Evolutionary conservation across 2,888 invertebrate genomes (phyloP), one percentile per base, ranked within the genome.

Genomic region (Agrypnus murinus): DNA sequence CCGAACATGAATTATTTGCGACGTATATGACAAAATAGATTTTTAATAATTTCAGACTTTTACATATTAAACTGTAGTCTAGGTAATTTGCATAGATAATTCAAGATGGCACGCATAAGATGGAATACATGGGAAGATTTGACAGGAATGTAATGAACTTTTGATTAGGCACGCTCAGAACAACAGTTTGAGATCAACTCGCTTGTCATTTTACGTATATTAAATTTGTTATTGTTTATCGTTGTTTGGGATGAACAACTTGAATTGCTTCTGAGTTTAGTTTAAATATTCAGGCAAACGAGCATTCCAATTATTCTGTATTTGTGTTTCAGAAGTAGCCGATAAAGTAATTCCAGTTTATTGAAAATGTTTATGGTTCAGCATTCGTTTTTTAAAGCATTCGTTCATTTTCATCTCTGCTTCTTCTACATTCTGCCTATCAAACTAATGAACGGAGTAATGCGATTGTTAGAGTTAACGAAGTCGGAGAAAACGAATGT

Each of bases 391-490:
- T 46, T 17, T 17, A 46, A 46, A 46, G 46, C 15, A 46, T 25
- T 46, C 46, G 46, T n/a, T 19, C 46, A 46, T 58, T 40, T 31
- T 17, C 31, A 31, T 58, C 40, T 58, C 40, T 58, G 48, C 25
- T 14, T 38, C 40, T 58, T 10, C 58, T 58, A 46, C 46, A 46
- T 46, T 34, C 32, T 40, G 62, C 62, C 46, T 36, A 31, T 62
- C 62, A 45, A 48, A 62, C 62, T 45, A 62, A 45, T 62, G 63
- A 63, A 63, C 48, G 48, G 48, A 63, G 36, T 63, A 48, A 63
- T 63, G 48, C 50, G 63, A 50, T 63, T 63, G 63, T 50, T 63
- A 48, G 32, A 62, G 62, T 62, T 62, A 62, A 63, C 48, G 48
- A 63, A 63, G 34, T 63, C 48, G 48, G 50, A 31, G 36, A 14